phyloP scores from a whole-genome alignment of 2,113 vertebrate species.

The Albula goreensis region DNA sequence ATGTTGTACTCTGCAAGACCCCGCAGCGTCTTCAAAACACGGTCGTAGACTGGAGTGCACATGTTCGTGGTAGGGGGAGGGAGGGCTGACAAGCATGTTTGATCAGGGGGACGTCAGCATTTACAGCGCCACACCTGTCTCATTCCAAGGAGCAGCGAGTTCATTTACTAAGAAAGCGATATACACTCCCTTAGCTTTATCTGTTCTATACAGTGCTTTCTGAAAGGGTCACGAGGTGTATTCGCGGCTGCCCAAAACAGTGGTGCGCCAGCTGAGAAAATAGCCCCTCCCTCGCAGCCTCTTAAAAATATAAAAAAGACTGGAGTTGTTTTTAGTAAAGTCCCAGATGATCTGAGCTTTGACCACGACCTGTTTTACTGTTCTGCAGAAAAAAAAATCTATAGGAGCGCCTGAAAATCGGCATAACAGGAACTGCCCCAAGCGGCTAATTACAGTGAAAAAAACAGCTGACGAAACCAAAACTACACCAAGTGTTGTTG shows the following conservation, averaged over 20 bases:
- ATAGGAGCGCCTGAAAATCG: neutral
- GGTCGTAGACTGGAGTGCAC: conserved; percentile 2
- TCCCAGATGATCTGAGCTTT: neutral
- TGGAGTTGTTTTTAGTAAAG: neutral
- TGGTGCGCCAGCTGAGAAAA: neutral
- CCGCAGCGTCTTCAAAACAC: neutral
- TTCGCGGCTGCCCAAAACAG: neutral
- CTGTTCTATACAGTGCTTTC: neutral
- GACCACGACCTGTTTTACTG: neutral
- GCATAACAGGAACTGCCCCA: neutral
- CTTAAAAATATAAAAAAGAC: neutral
- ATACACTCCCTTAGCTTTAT: neutral
- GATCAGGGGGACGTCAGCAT: neutral
- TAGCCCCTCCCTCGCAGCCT: neutral
- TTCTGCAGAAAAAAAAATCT: neutral
- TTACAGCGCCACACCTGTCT: neutral
- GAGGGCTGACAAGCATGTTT: neutral
- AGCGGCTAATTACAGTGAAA: conserved; percentile 8
- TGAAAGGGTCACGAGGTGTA: neutral
- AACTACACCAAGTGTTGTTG: conserved; percentile 1
- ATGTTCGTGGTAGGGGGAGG: neutral
- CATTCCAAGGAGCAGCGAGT: neutral
- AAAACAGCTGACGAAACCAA: neutral
- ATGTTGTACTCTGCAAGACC: neutral
- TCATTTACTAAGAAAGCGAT: neutral